phyloP scores from a whole-genome alignment of 2,113 vertebrate genomes.

The Salvelinus namaycush region DNA sequence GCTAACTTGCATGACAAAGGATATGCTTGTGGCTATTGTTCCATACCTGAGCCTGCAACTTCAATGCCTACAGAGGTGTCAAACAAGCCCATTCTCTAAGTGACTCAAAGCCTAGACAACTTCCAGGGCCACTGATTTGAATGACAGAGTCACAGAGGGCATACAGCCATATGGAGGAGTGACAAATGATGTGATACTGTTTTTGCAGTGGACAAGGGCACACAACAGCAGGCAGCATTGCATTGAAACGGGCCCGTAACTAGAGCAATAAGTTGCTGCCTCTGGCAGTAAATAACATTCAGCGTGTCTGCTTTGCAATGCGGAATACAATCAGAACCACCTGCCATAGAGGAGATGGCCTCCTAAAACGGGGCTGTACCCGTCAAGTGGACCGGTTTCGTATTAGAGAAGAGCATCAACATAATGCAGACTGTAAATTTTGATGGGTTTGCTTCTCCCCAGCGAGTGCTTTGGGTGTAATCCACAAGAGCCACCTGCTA shows the following conservation, averaged over 20 bases:
- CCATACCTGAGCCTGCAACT: not conserved
- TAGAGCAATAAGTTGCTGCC: not conserved
- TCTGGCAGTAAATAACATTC: not conserved
- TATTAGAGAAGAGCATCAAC: not conserved
- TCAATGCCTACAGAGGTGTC: too few relatives aligned
- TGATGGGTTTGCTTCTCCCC: constrained; percentile 5
- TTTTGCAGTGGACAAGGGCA: not conserved
- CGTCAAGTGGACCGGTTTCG: not conserved
- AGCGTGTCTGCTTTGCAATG: not conserved
- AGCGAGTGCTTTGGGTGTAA: not conserved
- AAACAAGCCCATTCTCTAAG: too few relatives aligned
- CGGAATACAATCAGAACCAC: constrained; percentile 10
- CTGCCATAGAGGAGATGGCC: not conserved
- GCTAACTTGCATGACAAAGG: not conserved
- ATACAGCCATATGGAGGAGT: not conserved
- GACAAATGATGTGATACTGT: not conserved
- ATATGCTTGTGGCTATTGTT: not conserved
- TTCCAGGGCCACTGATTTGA: not conserved
- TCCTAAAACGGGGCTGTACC: not conserved
- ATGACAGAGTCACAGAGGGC: not conserved
- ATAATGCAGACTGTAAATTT: constrained; percentile 8
- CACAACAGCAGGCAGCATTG: not conserved
- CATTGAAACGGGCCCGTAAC: not conserved
- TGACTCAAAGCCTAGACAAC: not conserved
- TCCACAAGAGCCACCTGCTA: constrained; percentile 15